phyloP scores from a whole-genome alignment of 2,797 vertebrate genomes.

The Channa striata region DNA sequence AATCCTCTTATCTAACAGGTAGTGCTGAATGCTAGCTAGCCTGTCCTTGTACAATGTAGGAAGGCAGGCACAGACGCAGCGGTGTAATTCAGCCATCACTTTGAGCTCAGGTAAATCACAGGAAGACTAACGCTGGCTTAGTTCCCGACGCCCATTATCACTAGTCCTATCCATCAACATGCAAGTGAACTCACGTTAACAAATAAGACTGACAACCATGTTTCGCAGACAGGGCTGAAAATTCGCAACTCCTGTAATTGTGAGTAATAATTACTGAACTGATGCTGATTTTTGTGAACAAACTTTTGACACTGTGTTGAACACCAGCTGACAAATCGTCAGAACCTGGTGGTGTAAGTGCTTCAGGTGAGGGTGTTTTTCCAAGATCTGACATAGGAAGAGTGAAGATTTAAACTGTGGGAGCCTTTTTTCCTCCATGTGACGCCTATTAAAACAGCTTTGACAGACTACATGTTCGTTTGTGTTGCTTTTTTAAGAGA shows the following conservation, averaged over 20 bases:
- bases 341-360: conserved; percentile 55
- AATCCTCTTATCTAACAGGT: conserved; percentile 78
- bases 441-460: conserved; percentile 82
- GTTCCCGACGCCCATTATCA: conserved; percentile 42
- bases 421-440: conserved; percentile 76
- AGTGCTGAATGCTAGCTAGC: conserved; percentile 74
- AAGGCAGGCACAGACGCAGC: conserved; percentile 62
- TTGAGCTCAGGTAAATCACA: conserved; percentile 83
- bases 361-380: conserved; percentile 52
- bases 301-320: conserved; percentile 79
- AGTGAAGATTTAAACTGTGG: conserved; percentile 69
- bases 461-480: conserved; percentile 67
- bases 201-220: conserved; percentile 56
- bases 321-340: conserved; percentile 57
- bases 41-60: conserved; percentile 65
- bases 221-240: conserved; percentile 54
- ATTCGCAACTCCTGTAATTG: conserved; percentile 45
- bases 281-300: conserved; percentile 72
- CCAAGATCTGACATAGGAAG: conserved; percentile 51
- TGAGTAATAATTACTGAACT: conserved; percentile 59
- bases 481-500: conserved; percentile 52
- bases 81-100: conserved; percentile 77
- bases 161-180: conserved; percentile 49
- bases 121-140: conserved; percentile 72
- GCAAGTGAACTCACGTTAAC: conserved; percentile 62